These are phyloP conservation scores for Spicauda simplicius DNA, from an alignment of 2,888 invertebrate genomes.

Conservation along the genomic window DNA sequence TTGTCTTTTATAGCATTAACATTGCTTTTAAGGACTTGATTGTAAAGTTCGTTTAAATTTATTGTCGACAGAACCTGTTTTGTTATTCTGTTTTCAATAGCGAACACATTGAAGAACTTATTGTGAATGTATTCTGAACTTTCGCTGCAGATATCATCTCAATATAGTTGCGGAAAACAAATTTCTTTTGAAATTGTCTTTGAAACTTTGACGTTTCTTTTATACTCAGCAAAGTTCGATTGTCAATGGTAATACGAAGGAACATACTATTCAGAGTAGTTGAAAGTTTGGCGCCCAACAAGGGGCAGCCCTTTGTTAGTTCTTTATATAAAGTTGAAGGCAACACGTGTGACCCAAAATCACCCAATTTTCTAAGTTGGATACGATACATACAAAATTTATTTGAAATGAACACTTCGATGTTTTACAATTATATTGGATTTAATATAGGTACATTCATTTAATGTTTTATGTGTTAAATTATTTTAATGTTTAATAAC, in stretches of 20 bases:
- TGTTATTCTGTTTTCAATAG: neutral
- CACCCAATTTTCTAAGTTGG: neutral
- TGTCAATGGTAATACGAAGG: constrained; percentile 35
- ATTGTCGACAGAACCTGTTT: no score
- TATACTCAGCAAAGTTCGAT: constrained; percentile 48
- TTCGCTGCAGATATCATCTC: constrained; percentile 52
- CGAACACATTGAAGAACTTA: neutral
- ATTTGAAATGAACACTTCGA: neutral
- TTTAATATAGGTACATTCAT: no score
- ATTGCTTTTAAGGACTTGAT: neutral
- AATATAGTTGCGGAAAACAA: constrained; percentile 55
- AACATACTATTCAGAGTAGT: constrained; percentile 49
- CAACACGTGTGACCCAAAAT: constrained; percentile 6
- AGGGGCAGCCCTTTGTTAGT: constrained; percentile 6
- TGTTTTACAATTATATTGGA: no score
- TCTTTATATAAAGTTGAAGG: neutral
- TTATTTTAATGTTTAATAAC: no score
- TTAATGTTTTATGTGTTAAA: no score
- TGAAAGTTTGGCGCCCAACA: constrained; percentile 46
- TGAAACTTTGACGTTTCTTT: constrained; percentile 50
- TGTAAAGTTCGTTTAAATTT: no score
- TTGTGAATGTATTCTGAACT: constrained; percentile 6
- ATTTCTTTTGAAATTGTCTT: constrained; percentile 51
- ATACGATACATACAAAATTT: neutral
- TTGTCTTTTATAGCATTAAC: constrained; percentile 13